Base-by-base conservation (phyloP, 1,140 invertebrate genomes). In the Drosophila pallidifrons region DNA sequence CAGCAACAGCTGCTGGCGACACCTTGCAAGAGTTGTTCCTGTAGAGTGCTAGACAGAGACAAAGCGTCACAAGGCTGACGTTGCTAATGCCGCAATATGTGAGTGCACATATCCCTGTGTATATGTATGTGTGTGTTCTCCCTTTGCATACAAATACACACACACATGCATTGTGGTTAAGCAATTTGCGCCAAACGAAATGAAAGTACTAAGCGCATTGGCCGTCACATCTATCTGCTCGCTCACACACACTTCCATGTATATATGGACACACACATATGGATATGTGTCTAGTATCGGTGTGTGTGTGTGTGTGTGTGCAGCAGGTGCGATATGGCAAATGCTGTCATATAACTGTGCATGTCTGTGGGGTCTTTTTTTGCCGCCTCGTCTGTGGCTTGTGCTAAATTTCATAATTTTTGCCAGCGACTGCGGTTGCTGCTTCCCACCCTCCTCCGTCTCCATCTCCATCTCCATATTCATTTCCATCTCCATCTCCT, bases 371-470 rank as follows among this genome's bases (percentile, higher is more conserved):
- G 30, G 20, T 47, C 41, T 5, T 58, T 66, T 81, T 88, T 83
- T 88, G 60, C 49, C 8, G 41, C 13, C 57, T 67, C 64, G 67
- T 69, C 68, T 83, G 77, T 64, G 85, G 85, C 81, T 83, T 85
- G 85, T 57, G 85, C 85, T 89, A 89, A 89, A 89, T 89, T 89
- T 89, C 78, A 89, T 89, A 89, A 89, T 89, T 89, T 82, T 78
- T 77, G 57, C 55, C 46, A 81, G 43, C 46, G 55, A 79, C 71
- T 82, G 79, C 35, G 38, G 25, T 43, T 28, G 61, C 41, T 68
- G 61, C 20, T 55, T 41, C 45, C 49, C 7, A 16, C 43, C 6
- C 11, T 35, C 15, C n/a, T 60, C 8, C 35, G 25, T 41, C 28
- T 43, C 30, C 16, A 2, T 20, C 16, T 20, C 16, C 20, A 25